Base-by-base conservation (phyloP, 1,140 invertebrate genomes). In the Limonius californicus region DNA sequence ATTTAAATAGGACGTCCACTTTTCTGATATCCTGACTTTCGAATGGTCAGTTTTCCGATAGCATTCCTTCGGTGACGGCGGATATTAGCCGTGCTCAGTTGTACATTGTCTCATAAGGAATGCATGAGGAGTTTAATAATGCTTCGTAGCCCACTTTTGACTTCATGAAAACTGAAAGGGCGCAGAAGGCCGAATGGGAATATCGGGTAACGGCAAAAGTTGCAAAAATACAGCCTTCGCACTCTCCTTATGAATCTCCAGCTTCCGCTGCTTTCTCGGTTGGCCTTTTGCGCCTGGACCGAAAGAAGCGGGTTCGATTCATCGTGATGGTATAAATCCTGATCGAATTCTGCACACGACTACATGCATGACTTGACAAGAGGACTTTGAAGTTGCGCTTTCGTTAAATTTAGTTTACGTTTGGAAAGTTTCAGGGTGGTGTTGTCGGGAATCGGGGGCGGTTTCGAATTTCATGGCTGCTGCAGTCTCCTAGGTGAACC, bases 361-460 rank as follows among this genome's bases (percentile, higher is more conserved):
- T 58, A 59, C 63, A 61, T 61, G 45, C 45, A 50, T 50, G 45
- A 50, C 16, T 50, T 50, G 55, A 23, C 14, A 54, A 53, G 27
- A 55, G 61, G 61, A 70, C 69, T 68, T 67, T 67, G 69, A 67
- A 68, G 64, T 68, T 68, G 56, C 69, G 45, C 16, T 50, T 67
- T 70, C 65, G 67, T 70, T 68, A 65, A 67, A 70, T 67, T 68
- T 68, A 67, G 64, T 65, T 70, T 70, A 62, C 62, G 65, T 67
- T 68, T 63, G 64, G 64, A 68, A 70, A 68, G 69, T 70, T 70
- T 68, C 61, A 35, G 58, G 56, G 57, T 45, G 63, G 47, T 20
- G 42, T 54, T 62, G 43, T 62, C 55, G 20, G 23, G 54, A 57
- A 57, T 62, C 35, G 57, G 62, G 62, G 62, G 61, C 56, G 50